A percentile compares a stretch with the other conserved stretches of the same genome.
phyloP scores from a whole-genome alignment of 2,797 vertebrate genomes.

The Hyperoplus lanceolatus region DNA sequence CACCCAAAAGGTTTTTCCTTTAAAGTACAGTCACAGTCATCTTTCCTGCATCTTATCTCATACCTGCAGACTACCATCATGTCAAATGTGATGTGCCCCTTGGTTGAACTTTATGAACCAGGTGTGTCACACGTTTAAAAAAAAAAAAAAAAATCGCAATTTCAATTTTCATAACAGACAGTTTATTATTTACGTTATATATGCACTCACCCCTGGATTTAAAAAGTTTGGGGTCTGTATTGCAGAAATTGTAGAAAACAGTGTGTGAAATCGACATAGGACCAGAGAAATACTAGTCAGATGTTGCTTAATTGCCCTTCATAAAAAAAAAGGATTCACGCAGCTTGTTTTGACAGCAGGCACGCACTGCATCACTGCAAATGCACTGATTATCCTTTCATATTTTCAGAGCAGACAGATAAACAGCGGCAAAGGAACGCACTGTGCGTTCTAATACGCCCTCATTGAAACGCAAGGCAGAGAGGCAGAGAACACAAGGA shows the following conservation, averaged over 20 bases:
- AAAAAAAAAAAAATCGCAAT: too few relatives aligned
- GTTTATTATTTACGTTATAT: background rate
- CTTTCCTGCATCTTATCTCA: background rate
- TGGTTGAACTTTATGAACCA: background rate
- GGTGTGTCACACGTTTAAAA: background rate
- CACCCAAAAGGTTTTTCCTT: background rate
- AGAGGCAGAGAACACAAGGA: background rate
- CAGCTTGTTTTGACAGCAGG: background rate
- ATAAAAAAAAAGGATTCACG: background rate
- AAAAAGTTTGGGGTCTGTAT: background rate
- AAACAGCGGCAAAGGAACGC: background rate
- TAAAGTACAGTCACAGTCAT: background rate
- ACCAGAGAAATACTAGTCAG: background rate
- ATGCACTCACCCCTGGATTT: background rate
- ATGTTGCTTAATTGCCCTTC: background rate
- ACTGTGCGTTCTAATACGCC: background rate
- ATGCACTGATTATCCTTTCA: constrained; percentile 1
- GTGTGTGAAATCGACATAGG: too few relatives aligned
- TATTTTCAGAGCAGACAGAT: constrained; percentile 3
- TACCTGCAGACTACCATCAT: constrained; percentile 1
- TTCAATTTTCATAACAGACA: background rate
- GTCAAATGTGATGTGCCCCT: background rate
- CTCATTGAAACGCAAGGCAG: background rate
- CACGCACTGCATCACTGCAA: background rate
- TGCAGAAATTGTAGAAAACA: background rate